Evolutionary conservation across 2,797 vertebrate species (phyloP).

Genomic region (Hydrocynus forskahlii): DNA sequence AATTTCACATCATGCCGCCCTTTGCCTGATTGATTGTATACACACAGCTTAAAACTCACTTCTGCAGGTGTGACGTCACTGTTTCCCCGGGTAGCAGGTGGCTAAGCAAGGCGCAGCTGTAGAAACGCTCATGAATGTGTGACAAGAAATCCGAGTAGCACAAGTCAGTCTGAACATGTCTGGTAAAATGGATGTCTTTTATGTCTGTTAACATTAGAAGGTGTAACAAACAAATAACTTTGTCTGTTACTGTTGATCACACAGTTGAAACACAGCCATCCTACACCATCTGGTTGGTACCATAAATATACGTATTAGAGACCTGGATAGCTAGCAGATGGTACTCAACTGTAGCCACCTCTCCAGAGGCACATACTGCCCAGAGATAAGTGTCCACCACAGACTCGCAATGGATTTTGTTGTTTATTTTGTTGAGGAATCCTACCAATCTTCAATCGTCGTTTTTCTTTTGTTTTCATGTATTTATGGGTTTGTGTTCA

Average conservation of each 20-base stretch:
- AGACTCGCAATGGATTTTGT: neutral
- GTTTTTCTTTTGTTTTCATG: no score
- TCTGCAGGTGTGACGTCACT: neutral
- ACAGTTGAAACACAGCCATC: neutral
- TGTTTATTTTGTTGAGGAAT: no score
- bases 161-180: neutral
- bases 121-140: neutral
- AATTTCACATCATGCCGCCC: neutral
- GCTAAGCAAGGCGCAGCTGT: constrained; percentile 1
- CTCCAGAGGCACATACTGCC: neutral
- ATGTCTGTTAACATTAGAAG: neutral
- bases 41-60: neutral
- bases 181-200: neutral
- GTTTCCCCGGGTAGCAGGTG: neutral
- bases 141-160: neutral
- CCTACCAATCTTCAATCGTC: no score
- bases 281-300: neutral
- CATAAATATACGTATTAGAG: neutral
- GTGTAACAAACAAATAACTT: neutral
- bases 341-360: neutral
- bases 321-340: neutral
- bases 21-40: neutral
- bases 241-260: neutral
- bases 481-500: no score
- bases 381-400: neutral